Base-by-base conservation (phyloP, 2,888 invertebrate genomes). In the Tetropium fuscum region DNA sequence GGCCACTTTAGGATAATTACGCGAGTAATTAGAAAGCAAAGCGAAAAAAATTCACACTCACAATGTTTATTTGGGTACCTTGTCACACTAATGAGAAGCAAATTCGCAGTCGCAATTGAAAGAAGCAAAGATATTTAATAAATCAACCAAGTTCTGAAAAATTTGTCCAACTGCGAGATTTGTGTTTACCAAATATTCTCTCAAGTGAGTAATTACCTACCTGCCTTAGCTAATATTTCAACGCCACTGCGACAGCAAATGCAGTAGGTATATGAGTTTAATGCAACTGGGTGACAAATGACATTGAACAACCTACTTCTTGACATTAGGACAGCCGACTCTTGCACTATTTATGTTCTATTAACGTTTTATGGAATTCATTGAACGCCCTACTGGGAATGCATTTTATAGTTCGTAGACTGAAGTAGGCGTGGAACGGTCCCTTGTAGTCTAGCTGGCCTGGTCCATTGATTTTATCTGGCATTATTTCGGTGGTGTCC, bases 381-480 rank as follows among this genome's bases (percentile, higher is more conserved):
- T 43, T 43, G 53, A 16, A n/a, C n/a, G 18, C 30, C 53, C 30
- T 32, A 41, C 32, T 13, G 19, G 25, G 15, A 15, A 41, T 38
- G 53, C 41, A 53, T 10, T 53, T 22, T 53, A 53, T 43, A 11
- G 27, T 53, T 49, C 11, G 41, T 15, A 32, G 34, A 43, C 32
- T 19, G 43, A 15, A 43, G 30, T 53, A 53, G 53, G 43, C 53
- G 53, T 30, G 53, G 34, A 44, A 32, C 7, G 43, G 20, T 11
- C 10, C 47, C 38, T 47, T 55, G 32, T 45, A 27, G 48, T 56
- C 40, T 41, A 25, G 54, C 45, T 30, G 27, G 54, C 27, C 48
- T 7, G 22, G 36, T 56, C 47, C 64, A 64, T 64, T 60, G 64
- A 64, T 64, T 64, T 61, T 64, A 64, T 64, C 56, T 51, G 54